phyloP scores from a whole-genome alignment of 1,140 invertebrate genomes.

The Drosophila nigrodunni region DNA sequence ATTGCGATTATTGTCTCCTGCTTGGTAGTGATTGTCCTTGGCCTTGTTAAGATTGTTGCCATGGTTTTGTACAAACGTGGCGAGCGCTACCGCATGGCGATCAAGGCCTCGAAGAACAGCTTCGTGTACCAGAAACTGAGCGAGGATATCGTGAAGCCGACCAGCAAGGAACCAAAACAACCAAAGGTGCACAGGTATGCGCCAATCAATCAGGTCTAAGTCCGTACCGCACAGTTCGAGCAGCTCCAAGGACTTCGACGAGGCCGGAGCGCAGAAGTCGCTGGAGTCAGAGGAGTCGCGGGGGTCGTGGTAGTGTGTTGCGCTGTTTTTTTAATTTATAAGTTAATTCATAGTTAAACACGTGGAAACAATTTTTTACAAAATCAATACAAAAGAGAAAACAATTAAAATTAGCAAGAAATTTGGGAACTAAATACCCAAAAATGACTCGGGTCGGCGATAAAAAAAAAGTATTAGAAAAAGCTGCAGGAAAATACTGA shows the following conservation, averaged over 20 bases:
- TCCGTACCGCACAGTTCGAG: slow-evolving; percentile 37
- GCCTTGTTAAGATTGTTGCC: slow-evolving; percentile 85
- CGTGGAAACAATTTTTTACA: slow-evolving; percentile 17
- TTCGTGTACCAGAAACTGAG: slow-evolving; percentile 87
- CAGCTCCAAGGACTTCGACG: slow-evolving; percentile 45
- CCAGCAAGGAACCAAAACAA: slow-evolving; percentile 85
- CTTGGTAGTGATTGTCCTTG: slow-evolving; percentile 85
- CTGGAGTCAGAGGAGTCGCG: slow-evolving; percentile 19
- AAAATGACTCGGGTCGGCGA: slow-evolving; percentile 21
- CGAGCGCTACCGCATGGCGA: slow-evolving; percentile 86
- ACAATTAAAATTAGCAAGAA: slow-evolving; percentile 17
- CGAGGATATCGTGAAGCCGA: slow-evolving; percentile 85
- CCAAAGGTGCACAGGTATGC: slow-evolving; percentile 87
- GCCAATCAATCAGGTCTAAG: slow-evolving; percentile 85
- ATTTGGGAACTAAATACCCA: slow-evolving; percentile 9
- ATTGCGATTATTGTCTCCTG: slow-evolving; percentile 85
- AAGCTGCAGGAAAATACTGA: slow-evolving; percentile 60
- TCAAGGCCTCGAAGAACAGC: slow-evolving; percentile 82
- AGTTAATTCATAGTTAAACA: slow-evolving; percentile 64
- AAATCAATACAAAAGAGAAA: slow-evolving; percentile 44
- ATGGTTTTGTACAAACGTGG: slow-evolving; percentile 85
- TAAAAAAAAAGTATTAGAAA: slow-evolving; percentile 68
- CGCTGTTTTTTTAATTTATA: slow-evolving; percentile 83
- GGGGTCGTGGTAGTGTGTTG: slow-evolving; percentile 59
- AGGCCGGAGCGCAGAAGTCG: slow-evolving; percentile 36